Evolutionary conservation across 53 echinoderm and acorn worm species (phyloP), one percentile per base, ranked within the genome.

Genomic region (Actinopyga echinites): DNA sequence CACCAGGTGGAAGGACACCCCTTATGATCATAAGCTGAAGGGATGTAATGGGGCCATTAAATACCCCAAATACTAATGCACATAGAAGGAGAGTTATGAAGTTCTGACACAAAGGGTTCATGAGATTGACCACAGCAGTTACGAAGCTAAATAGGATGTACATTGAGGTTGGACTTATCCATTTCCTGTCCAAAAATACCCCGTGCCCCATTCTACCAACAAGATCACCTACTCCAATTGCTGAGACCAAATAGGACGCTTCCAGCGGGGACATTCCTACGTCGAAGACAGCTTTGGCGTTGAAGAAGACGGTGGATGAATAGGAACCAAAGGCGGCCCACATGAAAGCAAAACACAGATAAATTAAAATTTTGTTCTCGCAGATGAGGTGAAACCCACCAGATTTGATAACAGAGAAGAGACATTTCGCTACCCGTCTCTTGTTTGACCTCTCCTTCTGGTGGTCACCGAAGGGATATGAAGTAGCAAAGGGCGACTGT

Each of bases 211-310:
- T 42, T 57, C 85, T 57, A 45, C 74, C 57, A 3, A 49, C 60
- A 8, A 85, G 28, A 35, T 74, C 74, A 37, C 85, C 58, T 59
- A 85, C 40, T 24, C 85, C 85, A 25, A 85, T 85, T 21, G 43
- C 32, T 26, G 85, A 85, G 59, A 85, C 40, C 30, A 85, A 28
- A 24, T 58, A 74, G 1, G 85, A 74, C 3, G 85, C 85, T 74
- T 75, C n/a, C 60, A 74, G 60, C 22, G 36, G 36, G 8, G 85
- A 85, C 20, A 85, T 85, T 8, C 85, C 85, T 7, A 85, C 85
- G 29, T 57, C 60, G 53, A 77, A 77, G 37, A 85, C 63, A 37
- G 85, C 85, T 74, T 63, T 58, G 58, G 85, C 74, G 85, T 74
- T 74, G 10, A 85, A 74, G 29, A 74, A 85, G 24, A 85, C 74